A percentile compares a stretch with the other conserved stretches of the same genome.
These are phyloP conservation scores for Nasonia giraulti DNA, from an alignment of 1,140 invertebrate species.

Conservation along the genomic window DNA sequence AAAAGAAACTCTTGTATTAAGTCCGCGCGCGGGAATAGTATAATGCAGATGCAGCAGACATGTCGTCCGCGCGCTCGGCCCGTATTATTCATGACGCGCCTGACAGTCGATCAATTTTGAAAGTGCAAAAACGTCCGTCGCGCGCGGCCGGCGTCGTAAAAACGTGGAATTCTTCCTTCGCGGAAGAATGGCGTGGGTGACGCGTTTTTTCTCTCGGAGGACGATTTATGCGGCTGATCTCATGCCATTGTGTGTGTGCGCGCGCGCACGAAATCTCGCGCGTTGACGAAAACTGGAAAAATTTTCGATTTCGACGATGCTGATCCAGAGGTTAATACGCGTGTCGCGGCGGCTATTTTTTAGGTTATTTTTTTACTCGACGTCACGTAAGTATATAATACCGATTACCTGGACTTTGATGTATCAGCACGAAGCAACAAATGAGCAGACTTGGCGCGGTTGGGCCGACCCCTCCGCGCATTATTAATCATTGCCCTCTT, in stretches of 20 bases:
- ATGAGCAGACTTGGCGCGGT: neutral
- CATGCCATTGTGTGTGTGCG: neutral
- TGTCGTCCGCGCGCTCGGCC: neutral
- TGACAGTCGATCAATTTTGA: slow-evolving; percentile 31
- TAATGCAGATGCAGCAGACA: slow-evolving; percentile 28
- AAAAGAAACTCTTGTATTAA: slow-evolving; percentile 6
- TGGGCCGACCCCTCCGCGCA: neutral
- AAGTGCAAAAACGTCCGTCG: slow-evolving; percentile 28
- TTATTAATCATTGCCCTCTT: slow-evolving; percentile 9
- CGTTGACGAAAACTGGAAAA: neutral
- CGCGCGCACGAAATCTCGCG: neutral
- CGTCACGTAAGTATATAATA: too few species aligned
- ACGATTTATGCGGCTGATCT: slow-evolving; percentile 30
- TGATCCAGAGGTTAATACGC: too few species aligned
- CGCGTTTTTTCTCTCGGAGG: neutral
- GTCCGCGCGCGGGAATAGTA: neutral
- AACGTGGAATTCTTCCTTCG: slow-evolving; percentile 1
- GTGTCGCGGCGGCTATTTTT: too few species aligned
- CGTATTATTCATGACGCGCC: slow-evolving; percentile 7
- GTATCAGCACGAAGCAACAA: neutral
- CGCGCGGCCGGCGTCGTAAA: neutral
- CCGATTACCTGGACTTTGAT: neutral
- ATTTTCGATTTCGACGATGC: too few species aligned
- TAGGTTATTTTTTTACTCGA: too few species aligned
- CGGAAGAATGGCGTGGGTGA: slow-evolving; percentile 9